phyloP scores from a whole-genome alignment of 2,888 invertebrate genomes.

The Eustalomyia histrio region DNA sequence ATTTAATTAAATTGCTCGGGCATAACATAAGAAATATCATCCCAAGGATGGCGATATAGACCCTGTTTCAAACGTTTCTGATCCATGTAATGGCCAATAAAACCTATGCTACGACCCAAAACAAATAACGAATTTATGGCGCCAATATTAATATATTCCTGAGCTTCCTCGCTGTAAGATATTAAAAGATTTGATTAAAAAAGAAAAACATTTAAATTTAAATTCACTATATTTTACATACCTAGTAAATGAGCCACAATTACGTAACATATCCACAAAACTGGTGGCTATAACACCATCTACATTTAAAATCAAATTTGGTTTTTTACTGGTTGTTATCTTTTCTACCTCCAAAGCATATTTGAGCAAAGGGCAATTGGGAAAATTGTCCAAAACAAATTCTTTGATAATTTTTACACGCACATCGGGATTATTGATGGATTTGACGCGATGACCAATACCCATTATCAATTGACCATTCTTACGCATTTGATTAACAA shows the following conservation, averaged over 20 bases:
- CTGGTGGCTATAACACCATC: conserved; percentile 99
- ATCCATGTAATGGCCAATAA: conserved; percentile 99
- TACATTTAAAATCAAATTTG: conserved; percentile 99
- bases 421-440: conserved; percentile 99
- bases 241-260: conserved; percentile 96
- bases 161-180: conserved; percentile 91
- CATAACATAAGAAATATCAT: conserved; percentile 88
- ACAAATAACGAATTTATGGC: conserved; percentile 99
- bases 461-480: conserved; percentile 99
- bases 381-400: conserved; percentile 96
- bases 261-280: conserved; percentile 97
- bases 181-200: not conserved
- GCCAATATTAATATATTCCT: conserved; percentile 98
- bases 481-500: conserved; percentile 98
- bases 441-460: conserved; percentile 95
- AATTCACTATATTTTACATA: conserved; percentile 76
- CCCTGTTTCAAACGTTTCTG: conserved; percentile 99
- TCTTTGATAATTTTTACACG: conserved; percentile 98
- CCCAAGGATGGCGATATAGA: conserved; percentile 99
- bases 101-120: conserved; percentile 98
- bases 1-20: conserved; percentile 79
- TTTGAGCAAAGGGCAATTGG: conserved; percentile 94
- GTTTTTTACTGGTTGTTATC: conserved; percentile 99
- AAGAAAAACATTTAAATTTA: not conserved
- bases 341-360: conserved; percentile 99